Conservation (phyloP, 2,888 invertebrate genomes). For the Cheilosia grossa region DNA sequence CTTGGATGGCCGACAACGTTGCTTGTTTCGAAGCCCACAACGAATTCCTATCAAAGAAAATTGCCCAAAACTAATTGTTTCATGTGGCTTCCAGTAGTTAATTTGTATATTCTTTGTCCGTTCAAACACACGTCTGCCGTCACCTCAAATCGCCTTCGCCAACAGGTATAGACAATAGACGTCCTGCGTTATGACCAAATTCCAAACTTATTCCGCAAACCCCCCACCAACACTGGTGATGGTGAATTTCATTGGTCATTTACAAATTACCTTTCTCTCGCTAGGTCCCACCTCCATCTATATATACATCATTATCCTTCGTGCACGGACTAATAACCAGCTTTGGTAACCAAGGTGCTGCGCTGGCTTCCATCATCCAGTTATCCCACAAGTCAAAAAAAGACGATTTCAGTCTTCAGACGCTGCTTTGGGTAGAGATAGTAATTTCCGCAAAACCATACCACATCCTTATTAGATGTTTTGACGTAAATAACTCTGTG, state of each 20-base stretch:
- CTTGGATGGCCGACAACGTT: too few species aligned
- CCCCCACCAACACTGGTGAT: constrained; percentile 36
- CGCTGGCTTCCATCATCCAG: constrained; percentile 67
- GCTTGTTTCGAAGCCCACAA: background rate
- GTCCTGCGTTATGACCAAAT: constrained; percentile 26
- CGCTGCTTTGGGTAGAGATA: constrained; percentile 25
- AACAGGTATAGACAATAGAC: constrained; percentile 52
- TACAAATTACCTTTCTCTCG: constrained; percentile 57
- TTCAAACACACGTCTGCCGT: constrained; percentile 35
- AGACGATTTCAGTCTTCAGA: constrained; percentile 36
- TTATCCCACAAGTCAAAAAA: constrained; percentile 60
- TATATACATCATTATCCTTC: constrained; percentile 30
- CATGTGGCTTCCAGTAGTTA: constrained; percentile 71
- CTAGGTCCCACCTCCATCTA: constrained; percentile 33
- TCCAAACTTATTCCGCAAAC: background rate
- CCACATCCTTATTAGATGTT: constrained; percentile 71
- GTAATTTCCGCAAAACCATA: constrained; percentile 65
- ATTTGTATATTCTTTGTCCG: constrained; percentile 58
- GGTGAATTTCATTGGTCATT: constrained; percentile 67
- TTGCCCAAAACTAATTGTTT: constrained; percentile 65
- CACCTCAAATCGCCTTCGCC: constrained; percentile 65
- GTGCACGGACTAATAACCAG: constrained; percentile 49
- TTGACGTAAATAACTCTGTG: constrained; percentile 70
- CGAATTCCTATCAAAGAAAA: constrained; percentile 63
- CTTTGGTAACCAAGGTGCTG: constrained; percentile 60